Base-by-base conservation (phyloP, 1,140 invertebrate genomes). In the Fopius arisanus region DNA sequence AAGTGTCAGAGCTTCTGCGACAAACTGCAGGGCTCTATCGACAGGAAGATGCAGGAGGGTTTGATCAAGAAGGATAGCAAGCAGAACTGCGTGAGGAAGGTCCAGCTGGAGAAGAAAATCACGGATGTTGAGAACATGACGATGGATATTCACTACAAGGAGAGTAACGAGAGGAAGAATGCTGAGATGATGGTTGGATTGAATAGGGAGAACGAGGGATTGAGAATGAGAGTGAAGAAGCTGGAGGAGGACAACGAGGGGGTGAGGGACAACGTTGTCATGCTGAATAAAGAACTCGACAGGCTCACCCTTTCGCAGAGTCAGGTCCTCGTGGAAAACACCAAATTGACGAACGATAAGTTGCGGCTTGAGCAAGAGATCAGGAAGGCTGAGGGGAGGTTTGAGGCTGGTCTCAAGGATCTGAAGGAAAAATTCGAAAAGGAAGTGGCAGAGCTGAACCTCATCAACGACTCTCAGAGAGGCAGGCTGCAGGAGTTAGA, bases 331-430 rank as follows among this genome's bases (percentile, higher is more conserved):
- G 86, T 92, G 26, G 91, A 93, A 66, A 90, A 91, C 77, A 91
- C 90, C 0, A 91, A 91, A 79, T 78, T 92, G 4, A 88, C 88
- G n/a, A 92, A 92, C 72, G 91, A 92, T 4, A 91, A 92, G 76
- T 73, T 90, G 1, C 84, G 83, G 43, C 78, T 90, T 3, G 89
- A 90, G 66, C 88, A 89, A 68, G 86, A 89, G 72, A 69, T 88
- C 3, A 81, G 84, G 67, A 88, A 84, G 68, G 80, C 71, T 9
- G 88, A 85, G 40, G 83, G 66, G 59, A 74, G 75, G 73, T 86
- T 83, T n/a, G 84, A 87, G 7, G 9, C 73, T 4, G 75, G 76
- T 29, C 77, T 86, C n/a, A 78, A 80, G 68, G 77, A 69, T 0
- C 73, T 87, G 4, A 80, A 86, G 2, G 81, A 87, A 9, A 88